Evolutionary conservation across 2,113 vertebrate genomes (phyloP).

Genomic region (Neotoma lepida): DNA sequence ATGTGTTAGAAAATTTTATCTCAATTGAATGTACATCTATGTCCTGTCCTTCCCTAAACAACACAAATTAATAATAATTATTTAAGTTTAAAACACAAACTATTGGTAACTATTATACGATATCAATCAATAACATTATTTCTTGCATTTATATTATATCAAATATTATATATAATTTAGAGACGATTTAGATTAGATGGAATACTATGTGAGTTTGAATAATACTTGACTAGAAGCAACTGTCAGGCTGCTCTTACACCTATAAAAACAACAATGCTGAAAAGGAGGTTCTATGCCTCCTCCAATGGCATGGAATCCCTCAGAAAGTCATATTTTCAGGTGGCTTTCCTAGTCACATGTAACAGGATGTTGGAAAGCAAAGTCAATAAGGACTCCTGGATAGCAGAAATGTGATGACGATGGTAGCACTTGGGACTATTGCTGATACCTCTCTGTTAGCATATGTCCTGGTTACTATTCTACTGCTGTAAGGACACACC

Average conservation of each 20-base stretch:
- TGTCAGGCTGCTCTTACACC: background rate
- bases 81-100: background rate
- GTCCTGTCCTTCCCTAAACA: background rate
- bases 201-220: background rate
- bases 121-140: background rate
- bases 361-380: background rate
- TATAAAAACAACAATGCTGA: background rate
- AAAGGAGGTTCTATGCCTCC: background rate
- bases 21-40: background rate
- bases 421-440: rapidly evolving
- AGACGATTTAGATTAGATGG: background rate
- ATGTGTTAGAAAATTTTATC: background rate
- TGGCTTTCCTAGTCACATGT: background rate
- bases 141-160: background rate
- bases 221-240: background rate
- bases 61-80: background rate
- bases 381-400: background rate
- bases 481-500: background rate
- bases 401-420: background rate
- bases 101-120: background rate
- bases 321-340: background rate
- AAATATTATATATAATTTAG: background rate
- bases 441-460: too few species aligned
- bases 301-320: background rate
- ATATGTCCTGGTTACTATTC: too few species aligned